Conservation (phyloP, 1,140 invertebrate genomes). For the Drepana arcuata region DNA sequence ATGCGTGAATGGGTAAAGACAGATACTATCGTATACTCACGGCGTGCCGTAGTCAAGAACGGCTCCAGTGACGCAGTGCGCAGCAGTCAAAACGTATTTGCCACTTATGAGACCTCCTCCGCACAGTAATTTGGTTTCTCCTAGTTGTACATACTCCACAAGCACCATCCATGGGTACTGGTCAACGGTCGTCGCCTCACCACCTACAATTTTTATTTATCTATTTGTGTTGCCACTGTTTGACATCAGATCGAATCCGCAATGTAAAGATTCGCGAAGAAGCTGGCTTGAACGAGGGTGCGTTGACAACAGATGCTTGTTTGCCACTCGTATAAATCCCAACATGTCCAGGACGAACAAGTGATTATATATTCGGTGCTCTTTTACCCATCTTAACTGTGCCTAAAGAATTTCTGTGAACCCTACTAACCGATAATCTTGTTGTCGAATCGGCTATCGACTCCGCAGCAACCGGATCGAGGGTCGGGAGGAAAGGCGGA, state of each 20-base stretch:
- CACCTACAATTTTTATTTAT: slow-evolving; percentile 21
- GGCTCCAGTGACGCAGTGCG: slow-evolving; percentile 33
- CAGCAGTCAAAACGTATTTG: slow-evolving; percentile 40
- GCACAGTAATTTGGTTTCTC: slow-evolving; percentile 32
- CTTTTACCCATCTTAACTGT: no score
- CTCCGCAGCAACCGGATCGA: slow-evolving; percentile 30
- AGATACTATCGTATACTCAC: not conserved
- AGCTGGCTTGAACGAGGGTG: no score
- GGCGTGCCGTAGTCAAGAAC: slow-evolving; percentile 18
- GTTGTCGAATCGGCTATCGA: slow-evolving; percentile 24
- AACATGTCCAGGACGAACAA: no score
- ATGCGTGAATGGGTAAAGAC: no score
- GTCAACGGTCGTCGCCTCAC: slow-evolving; percentile 29
- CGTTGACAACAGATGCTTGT: no score
- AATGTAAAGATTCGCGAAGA: no score
- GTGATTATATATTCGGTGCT: no score
- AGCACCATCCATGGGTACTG: slow-evolving; percentile 44
- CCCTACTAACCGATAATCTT: slow-evolving; percentile 37
- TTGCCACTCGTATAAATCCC: no score
- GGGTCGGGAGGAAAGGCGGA: slow-evolving; percentile 15
- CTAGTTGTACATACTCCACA: slow-evolving; percentile 33
- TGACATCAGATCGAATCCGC: no score
- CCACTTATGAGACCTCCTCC: slow-evolving; percentile 44
- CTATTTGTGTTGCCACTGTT: no score
- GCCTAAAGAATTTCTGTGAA: no score